Evolutionary conservation across 2,888 invertebrate species (phyloP), one percentile per base, ranked within the genome.

Genomic region (Dorcus parallelipipedus): DNA sequence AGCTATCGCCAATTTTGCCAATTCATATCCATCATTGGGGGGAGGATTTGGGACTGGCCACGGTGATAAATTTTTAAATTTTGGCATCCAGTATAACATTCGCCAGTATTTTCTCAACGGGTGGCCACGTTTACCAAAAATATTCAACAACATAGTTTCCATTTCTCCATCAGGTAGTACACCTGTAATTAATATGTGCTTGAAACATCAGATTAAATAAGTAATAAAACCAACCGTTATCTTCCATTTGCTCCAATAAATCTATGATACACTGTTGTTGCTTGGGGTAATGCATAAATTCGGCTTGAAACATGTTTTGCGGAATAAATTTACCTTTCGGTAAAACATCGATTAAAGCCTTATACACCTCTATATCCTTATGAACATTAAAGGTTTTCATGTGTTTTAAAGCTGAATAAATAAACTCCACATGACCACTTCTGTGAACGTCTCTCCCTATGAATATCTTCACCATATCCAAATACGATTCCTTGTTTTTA

Each of bases 251-350:
- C 69, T 93, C 90, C 26, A 97, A 79, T 52, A 99, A 74, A 74
- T 92, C 91, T n/a, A 96, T 86, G 41, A 90, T 90, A 78, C 95
- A 94, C 63, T 95, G 90, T 71, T 99, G 98, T 72, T 99, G 98
- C 74, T 93, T 93, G 0, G 97, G 96, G 80, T 91, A 97, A 76
- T 97, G 95, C 86, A 90, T 86, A 69, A 96, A 92, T 77, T 95
- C 94, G 0, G 89, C 86, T 82, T 97, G 93, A 77, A 93, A 87
- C 45, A 88, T 79, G 75, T 91, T 95, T 39, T 79, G 79, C 0
- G 98, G 88, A 63, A 97, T 86, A 79, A 95, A 90, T 76, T 86
- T 90, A 45, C 94, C 93, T 78, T 95, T 92, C 0, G 96, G 95
- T 75, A 97, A 82, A 42, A 96, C 84, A 73, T 95, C 87, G 41